Base-by-base conservation (phyloP, 2,113 vertebrate genomes). In the Anguilla japonica region DNA sequence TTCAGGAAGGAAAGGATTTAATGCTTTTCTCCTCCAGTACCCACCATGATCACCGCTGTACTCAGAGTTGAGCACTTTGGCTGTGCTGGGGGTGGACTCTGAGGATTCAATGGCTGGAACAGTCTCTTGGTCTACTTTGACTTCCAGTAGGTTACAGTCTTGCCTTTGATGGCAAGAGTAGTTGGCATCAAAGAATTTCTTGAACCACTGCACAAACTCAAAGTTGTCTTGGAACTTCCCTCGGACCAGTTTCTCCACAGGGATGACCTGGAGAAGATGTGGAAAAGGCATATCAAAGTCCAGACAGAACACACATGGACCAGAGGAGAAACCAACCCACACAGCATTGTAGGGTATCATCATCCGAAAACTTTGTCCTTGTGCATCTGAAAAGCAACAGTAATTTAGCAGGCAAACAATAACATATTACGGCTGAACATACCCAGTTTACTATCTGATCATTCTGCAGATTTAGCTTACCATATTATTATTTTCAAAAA, bases 11-110 rank as follows among this genome's bases (percentile, higher is more conserved):
- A 75, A 75, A 13, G n/a, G 0, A 9, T 29, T n/a, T 1, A 20
- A 26, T 67, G 60, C 22, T 67, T 67, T 26, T 4, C 22, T n/a
- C 71, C 26, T 26, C 11, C 71, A 26, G 71, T 5, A 3, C 53
- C 67, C 67, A 29, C 50, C 18, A 29, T 22, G 5, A 40, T 39
- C 39, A 43, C 41, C 18, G 79, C 81, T 53, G 82, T 91, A 89
- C 89, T 88, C 82, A 92, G 96, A 89, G 85, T 91, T 79, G 26
- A 96, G 93, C 71, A 94, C 96, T 94, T 95, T 96, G 89, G 96
- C 94, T 89, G 96, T 97, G 92, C 94, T 96, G 91, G 95, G 86
- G 79, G 94, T 92, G 34, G 95, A 94, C 88, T 94, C 83, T 34
- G 96, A 92, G 39, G 96, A 93, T 79, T 92, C 90, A 15, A 93